Base-by-base conservation (phyloP, 2,797 vertebrate genomes). In the Centropyge bicolor region DNA sequence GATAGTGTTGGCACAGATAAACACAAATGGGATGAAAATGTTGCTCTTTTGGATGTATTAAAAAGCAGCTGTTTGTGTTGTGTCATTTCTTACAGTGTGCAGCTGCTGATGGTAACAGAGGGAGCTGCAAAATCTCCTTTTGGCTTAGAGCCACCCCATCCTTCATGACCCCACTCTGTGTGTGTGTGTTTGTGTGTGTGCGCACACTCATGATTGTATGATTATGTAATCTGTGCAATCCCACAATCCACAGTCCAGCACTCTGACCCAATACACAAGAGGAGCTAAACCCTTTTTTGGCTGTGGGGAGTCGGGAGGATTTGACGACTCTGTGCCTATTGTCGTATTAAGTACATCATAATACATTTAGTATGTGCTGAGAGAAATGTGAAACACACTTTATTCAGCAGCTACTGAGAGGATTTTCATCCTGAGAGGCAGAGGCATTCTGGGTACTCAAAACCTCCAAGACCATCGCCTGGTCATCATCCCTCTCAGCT, bases 181-280 rank as follows among this genome's bases (percentile, higher is more conserved):
- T 60, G 41, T 57, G 52, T 40, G 55, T 64, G 20, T 43, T 31
- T 56, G 41, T 61, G 55, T 38, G 35, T 52, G 31, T 48, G 31
- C 36, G 65, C 60, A 31, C 7, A 14, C 40, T 77, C 62, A 35
- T 77, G 76, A 72, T 72, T 74, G 57, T 81, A 66, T 74, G 55
- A 90, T 89, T 84, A 88, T 57, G 31, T 78, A 87, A 92, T 89
- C 81, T 40, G 46, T 74, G n/a, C 83, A 87, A 85, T 83, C 81
- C 83, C 45, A 65, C 74, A 83, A 68, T 81, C 81, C 71, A 68
- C 75, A 66, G 55, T 65, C 65, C 63, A 24, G 41, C 41, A 73
- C 69, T 69, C 62, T 80, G 74, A 86, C 52, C 81, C 36, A 70
- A 12, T 22, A 66, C 38, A 76, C 43, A 56, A 49, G 72, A 82